A percentile compares a stretch with the other conserved stretches of the same genome.
phyloP scores from a whole-genome alignment of 2,113 vertebrate genomes.

The Zeus faber region DNA sequence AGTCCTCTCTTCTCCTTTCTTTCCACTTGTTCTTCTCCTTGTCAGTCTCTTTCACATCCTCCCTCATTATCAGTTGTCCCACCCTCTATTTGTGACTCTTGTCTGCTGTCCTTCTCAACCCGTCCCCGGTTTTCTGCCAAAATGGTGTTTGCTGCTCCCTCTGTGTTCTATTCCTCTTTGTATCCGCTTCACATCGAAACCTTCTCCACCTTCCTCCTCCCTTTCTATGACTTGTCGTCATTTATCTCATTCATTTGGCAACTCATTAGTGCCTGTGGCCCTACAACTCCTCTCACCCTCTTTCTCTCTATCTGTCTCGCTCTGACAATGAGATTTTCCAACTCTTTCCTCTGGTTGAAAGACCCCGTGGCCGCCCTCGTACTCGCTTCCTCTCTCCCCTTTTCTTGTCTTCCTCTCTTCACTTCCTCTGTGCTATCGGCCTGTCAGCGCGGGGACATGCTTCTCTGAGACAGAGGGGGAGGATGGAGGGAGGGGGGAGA shows the following conservation, averaged over 20 bases:
- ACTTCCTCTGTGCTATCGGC: constrained; percentile 23
- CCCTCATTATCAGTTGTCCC: constrained; percentile 35
- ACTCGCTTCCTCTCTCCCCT: constrained; percentile 23
- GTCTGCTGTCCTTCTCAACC: constrained; percentile 13
- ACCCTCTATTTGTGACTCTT: constrained; percentile 26
- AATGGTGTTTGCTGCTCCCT: too few species aligned
- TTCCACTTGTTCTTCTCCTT: constrained; percentile 2
- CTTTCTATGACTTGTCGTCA: neutral
- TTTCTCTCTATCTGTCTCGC: neutral
- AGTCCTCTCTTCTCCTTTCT: constrained; percentile 25
- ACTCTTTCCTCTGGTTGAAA: constrained; percentile 25
- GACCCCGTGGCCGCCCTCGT: constrained; percentile 20
- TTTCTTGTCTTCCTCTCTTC: constrained; percentile 1
- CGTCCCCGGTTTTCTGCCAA: too few species aligned
- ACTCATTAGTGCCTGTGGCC: too few species aligned
- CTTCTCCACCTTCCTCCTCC: neutral
- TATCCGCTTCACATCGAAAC: neutral
- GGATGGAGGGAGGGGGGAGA: neutral
- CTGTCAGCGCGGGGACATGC: constrained; percentile 36
- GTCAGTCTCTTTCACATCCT: constrained; percentile 29
- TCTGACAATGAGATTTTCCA: constrained; percentile 24
- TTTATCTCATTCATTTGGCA: neutral
- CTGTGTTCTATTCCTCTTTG: constrained; percentile 20
- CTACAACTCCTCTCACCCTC: constrained; percentile 6
- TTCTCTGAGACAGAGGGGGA: constrained; percentile 29